A percentile compares a stretch with the other conserved stretches of the same genome.
Evolutionary conservation across 2,888 invertebrate species (phyloP).

Genomic region (Anorthoa munda): DNA sequence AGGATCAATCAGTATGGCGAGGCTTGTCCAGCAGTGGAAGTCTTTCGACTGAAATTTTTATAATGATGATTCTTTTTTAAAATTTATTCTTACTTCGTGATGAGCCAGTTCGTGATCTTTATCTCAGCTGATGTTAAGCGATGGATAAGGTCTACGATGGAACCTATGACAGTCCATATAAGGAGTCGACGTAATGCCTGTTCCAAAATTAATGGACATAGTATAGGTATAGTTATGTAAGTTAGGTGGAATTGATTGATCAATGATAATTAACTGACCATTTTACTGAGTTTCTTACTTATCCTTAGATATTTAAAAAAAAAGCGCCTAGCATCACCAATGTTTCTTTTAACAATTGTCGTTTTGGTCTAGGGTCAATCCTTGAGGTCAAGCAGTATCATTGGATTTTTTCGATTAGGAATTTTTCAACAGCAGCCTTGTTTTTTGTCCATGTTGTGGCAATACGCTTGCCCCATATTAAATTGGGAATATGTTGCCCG

Average conservation of each 20-base stretch:
- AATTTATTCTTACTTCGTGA: too few relatives aligned
- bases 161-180: not conserved
- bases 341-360: not conserved
- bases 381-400: not conserved
- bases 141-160: not conserved
- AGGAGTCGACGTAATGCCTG: not conserved
- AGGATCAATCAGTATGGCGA: too few relatives aligned
- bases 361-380: not conserved
- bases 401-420: not conserved
- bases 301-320: not conserved
- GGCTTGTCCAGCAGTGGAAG: too few relatives aligned
- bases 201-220: constrained; percentile 9
- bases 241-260: constrained; percentile 14
- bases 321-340: not conserved
- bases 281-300: not conserved
- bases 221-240: not conserved
- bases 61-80: too few relatives aligned
- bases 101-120: too few relatives aligned
- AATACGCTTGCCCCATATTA: too few relatives aligned
- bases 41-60: too few relatives aligned
- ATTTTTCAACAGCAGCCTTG: not conserved
- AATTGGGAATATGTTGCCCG: too few relatives aligned
- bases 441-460: too few relatives aligned
- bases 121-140: not conserved
- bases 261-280: constrained; percentile 15